Conservation (phyloP, 1,140 invertebrate species). For the Penaeus indicus region DNA sequence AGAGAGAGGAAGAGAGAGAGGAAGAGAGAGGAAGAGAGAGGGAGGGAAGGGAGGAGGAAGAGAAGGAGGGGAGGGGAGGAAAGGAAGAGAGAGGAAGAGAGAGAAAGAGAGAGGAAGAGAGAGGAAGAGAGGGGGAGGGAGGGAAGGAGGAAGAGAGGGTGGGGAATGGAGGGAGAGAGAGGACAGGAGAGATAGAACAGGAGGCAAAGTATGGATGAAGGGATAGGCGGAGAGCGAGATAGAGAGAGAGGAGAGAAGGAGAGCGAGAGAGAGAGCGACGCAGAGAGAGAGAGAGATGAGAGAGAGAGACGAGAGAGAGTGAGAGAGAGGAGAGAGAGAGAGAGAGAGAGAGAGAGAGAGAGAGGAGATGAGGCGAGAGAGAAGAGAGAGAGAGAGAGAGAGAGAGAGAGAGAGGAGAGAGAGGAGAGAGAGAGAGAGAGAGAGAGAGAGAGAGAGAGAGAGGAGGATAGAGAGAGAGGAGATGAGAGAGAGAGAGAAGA, state of each 20-base stretch:
- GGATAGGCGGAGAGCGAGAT: neutral
- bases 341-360: neutral
- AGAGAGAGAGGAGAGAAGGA: neutral
- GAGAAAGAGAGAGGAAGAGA: neutral
- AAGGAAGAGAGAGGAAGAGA: constrained; percentile 9
- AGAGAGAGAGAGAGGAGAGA: neutral
- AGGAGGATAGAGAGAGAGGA: too few species aligned
- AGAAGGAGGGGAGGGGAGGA: neutral
- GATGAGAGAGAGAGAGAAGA: rapidly evolving
- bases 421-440: neutral
- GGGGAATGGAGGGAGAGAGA: too few species aligned
- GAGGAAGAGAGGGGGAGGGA: too few species aligned
- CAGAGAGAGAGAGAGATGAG: neutral
- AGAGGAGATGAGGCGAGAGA: too few species aligned
- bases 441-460: rapidly evolving
- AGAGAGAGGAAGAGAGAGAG: neutral
- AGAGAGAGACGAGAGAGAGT: neutral
- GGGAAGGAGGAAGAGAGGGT: too few species aligned
- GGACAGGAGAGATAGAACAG: too few species aligned
- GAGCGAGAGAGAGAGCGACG: neutral
- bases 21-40: too few species aligned
- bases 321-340: neutral
- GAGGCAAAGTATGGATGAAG: neutral
- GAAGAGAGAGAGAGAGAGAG: neutral
- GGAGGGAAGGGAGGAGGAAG: neutral